A percentile compares a stretch with the other conserved stretches of the same genome.
Conservation (phyloP, 2,113 vertebrate genomes). For the Tupaia chinensis region DNA sequence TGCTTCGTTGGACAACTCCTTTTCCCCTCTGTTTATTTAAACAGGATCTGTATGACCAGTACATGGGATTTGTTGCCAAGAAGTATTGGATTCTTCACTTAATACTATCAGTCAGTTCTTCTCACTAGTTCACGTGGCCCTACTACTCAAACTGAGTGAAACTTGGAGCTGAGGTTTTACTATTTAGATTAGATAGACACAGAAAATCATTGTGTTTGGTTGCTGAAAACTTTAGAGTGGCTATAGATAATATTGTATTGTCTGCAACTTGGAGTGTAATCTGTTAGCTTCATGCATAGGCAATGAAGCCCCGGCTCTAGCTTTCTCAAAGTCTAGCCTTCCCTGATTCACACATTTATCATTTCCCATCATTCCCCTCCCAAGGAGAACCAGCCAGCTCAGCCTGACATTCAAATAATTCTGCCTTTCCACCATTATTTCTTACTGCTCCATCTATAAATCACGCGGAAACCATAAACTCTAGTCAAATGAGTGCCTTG, state of each 20-base stretch:
- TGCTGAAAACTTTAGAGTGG: neutral
- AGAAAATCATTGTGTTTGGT: neutral
- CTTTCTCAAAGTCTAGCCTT: neutral
- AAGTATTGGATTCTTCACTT: neutral
- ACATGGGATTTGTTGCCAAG: neutral
- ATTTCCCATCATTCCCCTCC: neutral
- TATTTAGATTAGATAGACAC: neutral
- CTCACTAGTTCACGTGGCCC: neutral
- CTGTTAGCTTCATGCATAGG: neutral
- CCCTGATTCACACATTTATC: neutral
- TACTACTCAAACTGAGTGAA: neutral
- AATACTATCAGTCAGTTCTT: neutral
- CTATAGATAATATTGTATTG: neutral
- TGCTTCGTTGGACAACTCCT: neutral
- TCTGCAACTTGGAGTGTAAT: neutral
- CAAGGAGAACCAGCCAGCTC: neutral
- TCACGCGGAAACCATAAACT: neutral
- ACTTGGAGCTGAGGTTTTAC: neutral
- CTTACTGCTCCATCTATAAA: neutral
- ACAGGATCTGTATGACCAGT: neutral
- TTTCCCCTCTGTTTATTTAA: neutral
- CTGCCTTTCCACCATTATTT: neutral
- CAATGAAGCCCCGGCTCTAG: neutral
- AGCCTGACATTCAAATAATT: neutral
- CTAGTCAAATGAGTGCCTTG: slow-evolving; percentile 36